Evolutionary conservation across 2,888 invertebrate species (phyloP), one percentile per base, ranked within the genome.

Genomic region (Hyalella azteca): DNA sequence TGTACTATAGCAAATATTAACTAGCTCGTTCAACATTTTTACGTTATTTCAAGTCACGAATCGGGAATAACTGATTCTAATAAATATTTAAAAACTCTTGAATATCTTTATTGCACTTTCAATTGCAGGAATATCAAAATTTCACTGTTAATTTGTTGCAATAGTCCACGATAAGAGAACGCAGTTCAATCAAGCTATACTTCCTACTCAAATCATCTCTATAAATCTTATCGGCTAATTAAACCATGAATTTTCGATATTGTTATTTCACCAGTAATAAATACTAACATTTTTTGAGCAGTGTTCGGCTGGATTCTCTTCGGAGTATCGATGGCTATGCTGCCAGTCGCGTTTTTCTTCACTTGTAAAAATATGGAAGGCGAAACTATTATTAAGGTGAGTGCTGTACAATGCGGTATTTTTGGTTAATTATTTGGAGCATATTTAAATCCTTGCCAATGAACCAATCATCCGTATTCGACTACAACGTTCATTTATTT

Each of bases 251-350:
- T 15, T 11, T 45, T 11, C 45, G 9, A 45, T 15, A 15, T 15
- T 9, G 45, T 45, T 45, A 15, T 45, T 45, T 11, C 15, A 11
- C 9, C 15, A 11, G 45, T 45, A 45, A 45, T 45, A 19, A n/a
- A 7, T 29, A 2, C 3, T 13, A 3, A 26, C 7, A 22, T 26
- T 54, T 9, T 75, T 3, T 29, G 3, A 13, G 1, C 78, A 78
- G 78, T 48, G 45, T 66, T 54, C 45, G 78, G 73, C 26, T 79
- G 79, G 79, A 3, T 73, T 2, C 79, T 79, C 45, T 73, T 73
- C 40, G 26, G 29, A 3, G 73, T 79, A 2, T 73, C 79, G 11
- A 29, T 79, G 9, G 2, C 73, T 22, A 50, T 73, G 22, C 39
- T 79, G 15, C 73, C 73, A 0, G n/a, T 79, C 39, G 73, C 40